These are phyloP conservation scores for Indri indri DNA, from an alignment of 2,113 vertebrate species.

Conservation along the genomic window DNA sequence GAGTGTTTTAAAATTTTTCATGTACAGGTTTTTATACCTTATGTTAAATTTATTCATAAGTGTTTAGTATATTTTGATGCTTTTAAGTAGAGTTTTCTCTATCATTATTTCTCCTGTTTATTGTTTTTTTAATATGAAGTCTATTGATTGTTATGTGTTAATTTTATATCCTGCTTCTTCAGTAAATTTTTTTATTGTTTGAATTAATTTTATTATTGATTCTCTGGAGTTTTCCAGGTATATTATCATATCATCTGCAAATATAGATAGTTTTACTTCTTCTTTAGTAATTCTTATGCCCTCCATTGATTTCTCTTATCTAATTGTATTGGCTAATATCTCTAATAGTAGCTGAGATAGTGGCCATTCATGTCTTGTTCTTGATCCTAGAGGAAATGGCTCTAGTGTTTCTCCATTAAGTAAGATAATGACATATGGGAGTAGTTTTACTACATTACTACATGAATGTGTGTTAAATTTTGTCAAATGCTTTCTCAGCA, in stretches of 20 bases:
- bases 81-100: not conserved
- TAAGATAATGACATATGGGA: not conserved
- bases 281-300: not conserved
- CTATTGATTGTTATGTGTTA: slow-evolving; percentile 12
- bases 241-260: slow-evolving; percentile 3
- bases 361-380: not conserved
- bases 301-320: slow-evolving; percentile 9
- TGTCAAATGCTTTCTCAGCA: not conserved
- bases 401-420: not conserved
- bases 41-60: not conserved
- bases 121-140: not conserved
- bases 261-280: not conserved
- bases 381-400: not conserved
- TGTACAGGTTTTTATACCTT: not conserved
- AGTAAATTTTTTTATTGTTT: not conserved
- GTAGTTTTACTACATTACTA: not conserved
- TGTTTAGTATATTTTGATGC: not conserved
- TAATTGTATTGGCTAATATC: slow-evolving; percentile 19
- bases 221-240: not conserved
- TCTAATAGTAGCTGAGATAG: not conserved
- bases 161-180: not conserved
- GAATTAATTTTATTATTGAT: not conserved
- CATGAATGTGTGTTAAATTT: not conserved
- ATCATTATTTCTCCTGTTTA: not conserved
- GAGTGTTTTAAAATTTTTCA: not conserved